Evolutionary conservation across 2,797 vertebrate species (phyloP).

Genomic region (Geotrypetes seraphini): DNA sequence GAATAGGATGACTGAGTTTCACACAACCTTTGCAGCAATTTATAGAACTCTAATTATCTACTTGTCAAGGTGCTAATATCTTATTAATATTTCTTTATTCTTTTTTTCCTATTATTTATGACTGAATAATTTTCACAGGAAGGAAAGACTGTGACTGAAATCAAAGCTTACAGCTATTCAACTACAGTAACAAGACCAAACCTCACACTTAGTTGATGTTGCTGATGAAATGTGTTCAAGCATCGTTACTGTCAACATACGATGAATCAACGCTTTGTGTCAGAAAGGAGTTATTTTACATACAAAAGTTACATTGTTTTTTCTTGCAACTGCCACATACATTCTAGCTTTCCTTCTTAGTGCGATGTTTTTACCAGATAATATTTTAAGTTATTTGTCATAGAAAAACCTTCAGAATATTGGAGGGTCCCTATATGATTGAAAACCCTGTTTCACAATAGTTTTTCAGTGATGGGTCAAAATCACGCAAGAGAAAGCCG

Average conservation of each 20-base stretch:
- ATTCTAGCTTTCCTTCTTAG: neutral
- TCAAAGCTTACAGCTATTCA: constrained; percentile 5
- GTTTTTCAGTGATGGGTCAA: too few relatives aligned
- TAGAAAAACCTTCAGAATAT: constrained; percentile 18
- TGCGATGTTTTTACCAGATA: constrained; percentile 1
- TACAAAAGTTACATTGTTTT: constrained; percentile 11
- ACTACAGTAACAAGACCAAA: neutral
- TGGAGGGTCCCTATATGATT: too few relatives aligned
- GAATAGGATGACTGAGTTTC: too few relatives aligned
- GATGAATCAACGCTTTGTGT: constrained; percentile 8
- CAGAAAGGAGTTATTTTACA: constrained; percentile 4
- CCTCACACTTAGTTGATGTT: neutral
- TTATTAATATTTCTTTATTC: neutral
- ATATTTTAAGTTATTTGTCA: constrained; percentile 14
- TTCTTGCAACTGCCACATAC: constrained; percentile 13
- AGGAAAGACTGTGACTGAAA: neutral
- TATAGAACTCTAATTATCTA: too few relatives aligned
- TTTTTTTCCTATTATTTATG: constrained; percentile 3
- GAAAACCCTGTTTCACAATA: constrained; percentile 15
- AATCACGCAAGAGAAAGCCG: too few relatives aligned
- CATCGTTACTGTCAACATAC: neutral
- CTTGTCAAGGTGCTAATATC: too few relatives aligned
- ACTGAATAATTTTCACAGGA: neutral
- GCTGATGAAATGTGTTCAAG: constrained; percentile 1
- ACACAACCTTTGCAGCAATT: constrained; percentile 2